A percentile compares a stretch with the other conserved stretches of the same genome.
These are phyloP conservation scores for Silurus meridionalis DNA, from an alignment of 2,113 vertebrate genomes.

Conservation along the genomic window DNA sequence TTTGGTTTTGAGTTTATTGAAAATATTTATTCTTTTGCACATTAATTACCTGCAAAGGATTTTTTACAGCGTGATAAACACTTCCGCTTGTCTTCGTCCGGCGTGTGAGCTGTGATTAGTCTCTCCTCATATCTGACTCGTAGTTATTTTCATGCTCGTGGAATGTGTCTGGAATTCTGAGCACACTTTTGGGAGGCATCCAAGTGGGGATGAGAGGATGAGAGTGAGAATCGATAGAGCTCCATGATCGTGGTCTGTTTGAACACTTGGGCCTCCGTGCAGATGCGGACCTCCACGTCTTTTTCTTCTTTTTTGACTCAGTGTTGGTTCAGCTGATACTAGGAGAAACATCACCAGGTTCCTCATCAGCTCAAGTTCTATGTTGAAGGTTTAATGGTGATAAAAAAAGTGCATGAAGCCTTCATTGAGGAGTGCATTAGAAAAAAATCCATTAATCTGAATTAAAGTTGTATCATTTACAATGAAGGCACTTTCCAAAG, in stretches of 20 bases:
- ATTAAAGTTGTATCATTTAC: background rate
- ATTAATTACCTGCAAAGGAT: background rate
- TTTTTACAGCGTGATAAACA: background rate
- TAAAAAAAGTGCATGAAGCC: background rate
- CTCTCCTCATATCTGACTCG: background rate
- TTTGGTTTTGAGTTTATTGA: background rate
- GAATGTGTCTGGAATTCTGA: slow-evolving; percentile 29
- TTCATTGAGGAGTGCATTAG: background rate
- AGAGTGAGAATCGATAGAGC: background rate
- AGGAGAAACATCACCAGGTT: background rate
- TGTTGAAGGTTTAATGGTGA: background rate
- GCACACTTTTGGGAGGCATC: slow-evolving; percentile 1
- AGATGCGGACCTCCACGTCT: background rate
- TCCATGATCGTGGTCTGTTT: background rate
- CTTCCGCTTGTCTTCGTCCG: background rate
- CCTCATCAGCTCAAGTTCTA: background rate
- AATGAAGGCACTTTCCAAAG: background rate
- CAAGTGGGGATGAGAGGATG: background rate
- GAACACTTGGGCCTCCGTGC: background rate
- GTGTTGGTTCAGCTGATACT: background rate
- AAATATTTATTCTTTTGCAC: background rate
- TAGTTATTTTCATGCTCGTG: slow-evolving; percentile 25
- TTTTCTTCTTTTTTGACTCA: background rate
- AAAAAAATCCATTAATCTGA: background rate
- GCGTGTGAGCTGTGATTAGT: background rate